Conservation (phyloP, 2,113 vertebrate species). For the Sylvia atricapilla region DNA sequence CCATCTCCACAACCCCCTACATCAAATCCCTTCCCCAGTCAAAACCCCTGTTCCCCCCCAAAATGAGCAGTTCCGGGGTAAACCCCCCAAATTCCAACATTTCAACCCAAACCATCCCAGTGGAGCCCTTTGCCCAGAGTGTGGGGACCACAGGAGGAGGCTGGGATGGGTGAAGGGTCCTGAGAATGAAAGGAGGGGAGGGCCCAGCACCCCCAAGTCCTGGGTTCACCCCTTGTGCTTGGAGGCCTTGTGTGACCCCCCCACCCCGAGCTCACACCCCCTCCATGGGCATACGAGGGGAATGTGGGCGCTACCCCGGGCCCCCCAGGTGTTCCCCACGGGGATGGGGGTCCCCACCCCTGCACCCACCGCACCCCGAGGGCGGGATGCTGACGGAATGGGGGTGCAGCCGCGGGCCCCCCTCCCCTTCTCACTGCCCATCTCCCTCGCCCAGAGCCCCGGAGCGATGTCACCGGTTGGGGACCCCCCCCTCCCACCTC, state of each 20-base stretch:
- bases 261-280: background rate
- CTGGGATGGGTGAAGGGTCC: background rate
- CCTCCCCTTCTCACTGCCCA: background rate
- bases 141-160: background rate
- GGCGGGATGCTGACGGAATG: background rate
- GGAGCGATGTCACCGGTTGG: background rate
- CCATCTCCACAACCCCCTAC: background rate
- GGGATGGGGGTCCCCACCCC: background rate
- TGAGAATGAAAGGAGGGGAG: background rate
- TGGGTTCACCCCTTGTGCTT: background rate
- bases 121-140: background rate
- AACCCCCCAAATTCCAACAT: background rate
- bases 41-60: accelerated
- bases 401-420: background rate
- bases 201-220: background rate
- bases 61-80: background rate
- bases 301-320: background rate
- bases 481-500: background rate
- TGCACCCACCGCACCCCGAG: background rate
- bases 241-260: background rate
- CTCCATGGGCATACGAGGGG: background rate
- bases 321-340: background rate
- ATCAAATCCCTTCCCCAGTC: background rate
- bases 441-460: background rate
- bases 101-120: background rate